Evolutionary conservation across 2,797 vertebrate genomes (phyloP).

Genomic region (Lemur catta): DNA sequence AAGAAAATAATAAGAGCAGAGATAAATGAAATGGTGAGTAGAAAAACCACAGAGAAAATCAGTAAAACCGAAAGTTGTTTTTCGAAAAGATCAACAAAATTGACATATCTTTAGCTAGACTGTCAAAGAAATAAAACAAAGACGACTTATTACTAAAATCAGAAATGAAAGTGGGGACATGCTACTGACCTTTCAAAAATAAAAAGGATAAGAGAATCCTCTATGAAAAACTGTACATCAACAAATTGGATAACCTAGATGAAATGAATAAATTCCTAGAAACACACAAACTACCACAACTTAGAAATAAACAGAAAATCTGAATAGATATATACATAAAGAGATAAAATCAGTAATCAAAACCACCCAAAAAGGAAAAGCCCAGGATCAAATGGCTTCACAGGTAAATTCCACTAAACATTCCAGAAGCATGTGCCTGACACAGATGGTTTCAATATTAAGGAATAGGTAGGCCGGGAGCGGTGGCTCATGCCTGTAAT

Average conservation of each 20-base stretch:
- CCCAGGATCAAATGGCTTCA: not conserved
- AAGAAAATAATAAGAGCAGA: not conserved
- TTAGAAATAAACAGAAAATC: not conserved
- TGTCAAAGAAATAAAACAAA: not conserved
- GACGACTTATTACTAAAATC: not conserved
- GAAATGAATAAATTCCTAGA: not conserved
- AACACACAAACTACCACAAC: not conserved
- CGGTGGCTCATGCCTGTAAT: too few species aligned
- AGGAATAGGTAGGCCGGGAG: too few species aligned
- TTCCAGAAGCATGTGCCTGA: not conserved
- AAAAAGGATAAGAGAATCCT: not conserved
- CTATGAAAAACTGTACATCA: not conserved
- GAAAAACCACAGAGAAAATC: not conserved
- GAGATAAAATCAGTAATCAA: not conserved
- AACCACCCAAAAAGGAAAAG: not conserved
- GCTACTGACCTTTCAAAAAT: not conserved
- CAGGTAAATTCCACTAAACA: not conserved
- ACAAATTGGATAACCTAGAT: not conserved
- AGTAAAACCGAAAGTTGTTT: not conserved
- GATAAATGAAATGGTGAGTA: not conserved
- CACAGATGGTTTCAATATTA: not conserved
- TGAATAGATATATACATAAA: not conserved
- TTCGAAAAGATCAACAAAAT: not conserved
- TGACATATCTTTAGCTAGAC: not conserved
- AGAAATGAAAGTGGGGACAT: not conserved